Percentiles rank a stretch among this genome's conserved stretches.
phyloP scores from a whole-genome alignment of 2,888 invertebrate genomes.

The Nymphalis urticae region DNA sequence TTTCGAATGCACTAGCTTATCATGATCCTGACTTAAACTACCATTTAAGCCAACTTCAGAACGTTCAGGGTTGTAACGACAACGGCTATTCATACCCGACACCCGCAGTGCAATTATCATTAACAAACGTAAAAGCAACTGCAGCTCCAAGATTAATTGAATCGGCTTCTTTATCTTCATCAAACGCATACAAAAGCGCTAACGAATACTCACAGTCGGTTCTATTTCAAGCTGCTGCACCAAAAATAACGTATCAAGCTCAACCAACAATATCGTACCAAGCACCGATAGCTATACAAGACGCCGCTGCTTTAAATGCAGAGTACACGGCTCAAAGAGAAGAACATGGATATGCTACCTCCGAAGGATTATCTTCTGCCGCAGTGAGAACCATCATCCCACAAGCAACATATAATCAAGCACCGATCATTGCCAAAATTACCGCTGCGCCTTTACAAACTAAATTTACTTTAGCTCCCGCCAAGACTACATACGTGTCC shows the following conservation, averaged over 20 bases:
- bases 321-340: constrained; percentile 58
- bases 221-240: constrained; percentile 43
- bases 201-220: constrained; percentile 45
- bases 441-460: constrained; percentile 74
- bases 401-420: constrained; percentile 72
- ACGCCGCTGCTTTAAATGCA: constrained; percentile 51
- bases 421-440: constrained; percentile 77
- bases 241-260: constrained; percentile 53
- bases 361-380: constrained; percentile 74
- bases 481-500: constrained; percentile 58
- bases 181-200: constrained; percentile 34
- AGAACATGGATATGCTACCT: constrained; percentile 79
- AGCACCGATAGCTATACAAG: constrained; percentile 55
- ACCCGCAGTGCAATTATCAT: constrained; percentile 78
- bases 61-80: constrained; percentile 56
- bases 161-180: constrained; percentile 45
- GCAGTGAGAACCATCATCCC: constrained; percentile 65
- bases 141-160: constrained; percentile 42
- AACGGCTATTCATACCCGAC: constrained; percentile 80
- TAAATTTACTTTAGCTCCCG: constrained; percentile 60
- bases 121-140: constrained; percentile 57
- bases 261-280: constrained; percentile 44
- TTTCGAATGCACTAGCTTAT: constrained; percentile 62
- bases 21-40: constrained; percentile 77
- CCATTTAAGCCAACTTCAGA: constrained; percentile 70